Percentiles rank a stretch among this genome's conserved stretches.
Conservation (phyloP, 2,888 invertebrate species). For the Tinea semifulvella region DNA sequence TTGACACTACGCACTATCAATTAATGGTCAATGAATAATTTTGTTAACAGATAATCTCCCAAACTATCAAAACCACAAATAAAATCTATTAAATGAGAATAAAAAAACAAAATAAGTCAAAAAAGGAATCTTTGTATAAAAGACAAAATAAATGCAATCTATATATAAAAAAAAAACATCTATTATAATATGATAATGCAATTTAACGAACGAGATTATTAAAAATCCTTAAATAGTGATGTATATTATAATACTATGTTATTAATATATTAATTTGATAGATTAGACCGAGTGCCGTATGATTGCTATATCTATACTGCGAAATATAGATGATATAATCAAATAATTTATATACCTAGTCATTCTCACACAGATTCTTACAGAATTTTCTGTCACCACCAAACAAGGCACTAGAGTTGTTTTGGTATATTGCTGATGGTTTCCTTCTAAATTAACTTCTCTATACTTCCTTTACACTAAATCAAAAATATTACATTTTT, state of each 20-base stretch:
- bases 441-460: neutral
- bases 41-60: slow-evolving; percentile 66
- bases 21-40: slow-evolving; percentile 25
- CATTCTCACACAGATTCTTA: slow-evolving; percentile 43
- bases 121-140: slow-evolving; percentile 50
- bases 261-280: slow-evolving; percentile 39
- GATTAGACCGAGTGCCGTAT: slow-evolving; percentile 56
- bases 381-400: slow-evolving; percentile 43
- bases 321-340: slow-evolving; percentile 65
- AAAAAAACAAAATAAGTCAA: slow-evolving; percentile 57
- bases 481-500: too few relatives aligned
- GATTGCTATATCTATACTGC: slow-evolving; percentile 67
- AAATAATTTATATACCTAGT: slow-evolving; percentile 34
- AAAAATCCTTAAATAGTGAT: slow-evolving; percentile 38
- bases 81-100: slow-evolving; percentile 46
- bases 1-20: slow-evolving; percentile 16
- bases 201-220: slow-evolving; percentile 56
- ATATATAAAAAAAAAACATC: slow-evolving; percentile 39
- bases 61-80: slow-evolving; percentile 46
- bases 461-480: too few relatives aligned
- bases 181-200: slow-evolving; percentile 53
- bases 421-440: slow-evolving; percentile 65
- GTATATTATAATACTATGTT: slow-evolving; percentile 34
- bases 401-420: slow-evolving; percentile 58
- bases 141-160: slow-evolving; percentile 64